Evolutionary conservation across 35 echinoderm and acorn worm species (phyloP).

Genomic region (Amphiura filiformis): DNA sequence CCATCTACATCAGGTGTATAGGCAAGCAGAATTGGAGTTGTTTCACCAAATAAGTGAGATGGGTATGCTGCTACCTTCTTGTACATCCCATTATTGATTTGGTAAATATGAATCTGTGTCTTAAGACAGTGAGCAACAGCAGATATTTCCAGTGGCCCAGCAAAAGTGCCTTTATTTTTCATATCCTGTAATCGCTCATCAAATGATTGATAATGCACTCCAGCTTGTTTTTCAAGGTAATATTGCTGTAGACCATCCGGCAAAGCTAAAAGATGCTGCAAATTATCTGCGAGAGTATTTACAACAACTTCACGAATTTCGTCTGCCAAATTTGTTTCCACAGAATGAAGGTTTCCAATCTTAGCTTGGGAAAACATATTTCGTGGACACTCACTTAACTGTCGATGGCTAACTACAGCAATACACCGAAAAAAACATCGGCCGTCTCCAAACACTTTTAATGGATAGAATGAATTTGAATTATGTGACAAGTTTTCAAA

Average conservation of each 20-base stretch:
- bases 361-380: not conserved
- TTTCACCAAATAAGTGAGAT: not conserved
- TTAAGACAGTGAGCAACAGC: not conserved
- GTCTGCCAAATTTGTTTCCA: conserved; percentile 3
- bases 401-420: not conserved
- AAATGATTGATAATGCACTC: conserved; percentile 8
- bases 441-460: conserved; percentile 9
- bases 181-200: not conserved
- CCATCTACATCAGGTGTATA: not conserved
- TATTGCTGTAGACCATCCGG: not conserved
- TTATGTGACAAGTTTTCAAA: not conserved
- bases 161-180: not conserved
- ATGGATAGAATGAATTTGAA: not conserved
- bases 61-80: not conserved
- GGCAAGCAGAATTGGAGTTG: not conserved
- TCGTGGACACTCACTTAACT: not conserved
- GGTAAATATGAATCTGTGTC: not conserved
- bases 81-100: not conserved
- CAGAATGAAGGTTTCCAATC: not conserved
- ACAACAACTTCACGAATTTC: not conserved
- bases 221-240: not conserved
- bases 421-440: conserved; percentile 24
- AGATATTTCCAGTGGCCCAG: not conserved
- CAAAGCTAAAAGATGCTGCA: not conserved
- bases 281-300: not conserved